These are phyloP conservation scores for Ranitomeya imitator DNA, from an alignment of 2,113 vertebrate species.

Conservation along the genomic window DNA sequence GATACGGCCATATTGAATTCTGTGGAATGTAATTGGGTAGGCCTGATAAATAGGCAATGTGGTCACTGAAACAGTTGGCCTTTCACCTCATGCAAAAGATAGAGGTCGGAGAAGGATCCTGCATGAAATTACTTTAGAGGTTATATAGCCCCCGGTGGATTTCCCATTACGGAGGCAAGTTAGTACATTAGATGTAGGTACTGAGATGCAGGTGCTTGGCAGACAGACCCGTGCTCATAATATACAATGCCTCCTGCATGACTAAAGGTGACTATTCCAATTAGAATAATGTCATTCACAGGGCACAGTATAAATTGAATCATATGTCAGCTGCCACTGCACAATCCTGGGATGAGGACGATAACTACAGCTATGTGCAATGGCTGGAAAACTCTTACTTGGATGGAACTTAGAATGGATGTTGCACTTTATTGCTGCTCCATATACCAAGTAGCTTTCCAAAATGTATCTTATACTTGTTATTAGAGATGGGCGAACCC, in stretches of 20 bases:
- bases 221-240: constrained; percentile 30
- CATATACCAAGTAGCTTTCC: neutral
- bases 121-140: neutral
- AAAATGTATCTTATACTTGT: neutral
- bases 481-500: too few species aligned
- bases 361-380: constrained; percentile 28
- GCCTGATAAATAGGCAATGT: constrained; percentile 31
- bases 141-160: neutral
- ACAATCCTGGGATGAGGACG: constrained; percentile 9
- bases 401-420: neutral
- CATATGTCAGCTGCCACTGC: constrained; percentile 30
- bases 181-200: constrained; percentile 14
- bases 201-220: neutral
- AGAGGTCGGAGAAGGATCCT: constrained; percentile 9
- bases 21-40: constrained; percentile 26
- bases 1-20: neutral
- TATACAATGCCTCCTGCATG: constrained; percentile 28
- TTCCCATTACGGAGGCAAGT: constrained; percentile 8
- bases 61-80: constrained; percentile 36
- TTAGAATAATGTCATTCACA: constrained; percentile 49
- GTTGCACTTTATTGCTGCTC: neutral
- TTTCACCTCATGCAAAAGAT: constrained; percentile 8
- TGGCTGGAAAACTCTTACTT: neutral
- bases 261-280: constrained; percentile 41
- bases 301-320: constrained; percentile 46